Evolutionary conservation across 1,140 invertebrate species (phyloP), one percentile per base, ranked within the genome.

Genomic region (Eumeta japonica): DNA sequence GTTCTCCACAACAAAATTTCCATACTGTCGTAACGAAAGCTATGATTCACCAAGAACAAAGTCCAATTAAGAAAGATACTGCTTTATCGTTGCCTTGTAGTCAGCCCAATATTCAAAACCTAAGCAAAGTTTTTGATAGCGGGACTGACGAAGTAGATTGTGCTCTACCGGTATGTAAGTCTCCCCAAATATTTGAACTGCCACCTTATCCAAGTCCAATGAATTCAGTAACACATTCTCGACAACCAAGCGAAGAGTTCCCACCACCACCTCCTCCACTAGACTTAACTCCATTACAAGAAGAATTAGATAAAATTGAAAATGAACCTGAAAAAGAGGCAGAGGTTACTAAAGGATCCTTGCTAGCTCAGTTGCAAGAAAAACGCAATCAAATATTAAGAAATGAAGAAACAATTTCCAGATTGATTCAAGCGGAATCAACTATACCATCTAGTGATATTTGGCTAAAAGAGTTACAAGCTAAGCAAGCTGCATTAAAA

Each of bases 241-340:
- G 89, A 38, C 89, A 93, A 65, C 81, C 86, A 0, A 92, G 89
- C 67, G 89, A 92, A 70, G 90, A 93, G 48, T 93, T 93, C 50
- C 90, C 89, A 19, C 89, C 89, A 12, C 90, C 90, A 17, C 90
- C 90, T 2, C 83, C 89, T 1, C 85, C 86, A 2, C 75, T 89
- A 28, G 85, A 89, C 41, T 67, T 85, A 48, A 80, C 77, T 27
- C 67, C 76, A 1, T 56, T 82, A 4, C 78, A 78, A 50, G 77
- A 82, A 39, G 65, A 84, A 50, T 58, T 81, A 3, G 68, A 63
- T 39, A 71, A 78, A 44, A 61, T 79, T 35, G 55, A 76, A 43
- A 55, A 61, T 48, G 42, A 43, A 52, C 18, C 45, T 49, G 40
- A 56, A 37, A 34, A 74, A 65, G 43, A 76, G 55, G 39, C 68